phyloP scores from a whole-genome alignment of 2,888 invertebrate genomes.

The Thumatha senex region DNA sequence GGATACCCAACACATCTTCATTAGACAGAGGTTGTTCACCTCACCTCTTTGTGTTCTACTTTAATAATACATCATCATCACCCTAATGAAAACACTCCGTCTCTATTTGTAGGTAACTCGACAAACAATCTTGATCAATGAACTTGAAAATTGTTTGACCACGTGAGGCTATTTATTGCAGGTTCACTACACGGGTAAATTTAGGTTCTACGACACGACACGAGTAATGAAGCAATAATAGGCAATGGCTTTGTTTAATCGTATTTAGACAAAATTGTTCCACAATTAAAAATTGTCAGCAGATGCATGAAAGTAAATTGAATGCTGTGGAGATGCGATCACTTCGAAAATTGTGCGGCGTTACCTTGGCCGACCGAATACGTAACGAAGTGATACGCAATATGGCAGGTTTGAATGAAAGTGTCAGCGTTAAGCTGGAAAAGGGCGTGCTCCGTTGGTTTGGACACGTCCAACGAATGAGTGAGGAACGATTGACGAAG shows the following conservation, averaged over 20 bases:
- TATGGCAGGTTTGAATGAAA: no score
- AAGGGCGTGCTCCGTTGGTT: no score
- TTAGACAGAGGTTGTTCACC: neutral
- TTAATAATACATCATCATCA: slow-evolving; percentile 1
- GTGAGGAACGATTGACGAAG: no score
- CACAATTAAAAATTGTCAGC: no score
- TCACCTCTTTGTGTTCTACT: neutral
- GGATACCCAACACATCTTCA: neutral
- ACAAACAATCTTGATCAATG: slow-evolving; percentile 36
- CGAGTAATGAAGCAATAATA: slow-evolving; percentile 3
- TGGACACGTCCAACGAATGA: no score
- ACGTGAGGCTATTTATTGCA: slow-evolving; percentile 25
- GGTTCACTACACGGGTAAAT: neutral
- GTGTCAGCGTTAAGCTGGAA: no score
- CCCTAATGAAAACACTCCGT: slow-evolving; percentile 10
- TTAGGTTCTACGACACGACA: neutral
- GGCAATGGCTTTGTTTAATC: neutral
- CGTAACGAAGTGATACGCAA: no score
- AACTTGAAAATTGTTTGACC: slow-evolving; percentile 35
- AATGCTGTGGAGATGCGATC: no score
- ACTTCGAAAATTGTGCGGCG: no score
- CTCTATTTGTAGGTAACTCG: neutral
- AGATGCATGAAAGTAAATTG: no score
- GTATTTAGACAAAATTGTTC: no score
- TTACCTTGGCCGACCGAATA: no score